A percentile compares a stretch with the other conserved stretches of the same genome.
phyloP scores from a whole-genome alignment of 1,140 invertebrate genomes.

The Drepana arcuata region DNA sequence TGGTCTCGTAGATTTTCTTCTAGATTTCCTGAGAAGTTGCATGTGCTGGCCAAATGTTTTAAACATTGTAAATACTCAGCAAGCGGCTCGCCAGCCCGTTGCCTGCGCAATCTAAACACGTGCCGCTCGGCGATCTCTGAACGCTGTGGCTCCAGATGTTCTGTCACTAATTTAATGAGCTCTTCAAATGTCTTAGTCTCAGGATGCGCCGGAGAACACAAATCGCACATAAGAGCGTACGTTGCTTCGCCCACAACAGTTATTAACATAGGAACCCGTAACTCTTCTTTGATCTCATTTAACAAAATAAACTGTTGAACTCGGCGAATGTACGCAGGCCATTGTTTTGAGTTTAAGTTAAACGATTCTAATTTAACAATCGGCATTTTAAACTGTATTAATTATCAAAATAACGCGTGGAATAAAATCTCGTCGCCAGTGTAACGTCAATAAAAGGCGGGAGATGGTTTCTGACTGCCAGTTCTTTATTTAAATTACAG shows the following conservation, averaged over 20 bases:
- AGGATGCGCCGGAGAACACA: slow-evolving; percentile 21
- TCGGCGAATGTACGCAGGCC: not conserved
- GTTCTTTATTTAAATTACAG: too few species aligned
- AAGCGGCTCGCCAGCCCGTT: slow-evolving; percentile 11
- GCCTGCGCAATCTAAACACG: slow-evolving; percentile 18
- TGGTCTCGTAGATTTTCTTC: slow-evolving; percentile 16
- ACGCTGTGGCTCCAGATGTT: slow-evolving; percentile 16
- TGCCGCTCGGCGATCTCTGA: slow-evolving; percentile 8
- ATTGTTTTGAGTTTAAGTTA: not conserved
- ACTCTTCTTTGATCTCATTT: slow-evolving; percentile 4
- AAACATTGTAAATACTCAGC: slow-evolving; percentile 13
- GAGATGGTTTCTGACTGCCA: too few species aligned
- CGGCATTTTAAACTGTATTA: too few species aligned
- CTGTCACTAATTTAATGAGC: slow-evolving; percentile 17
- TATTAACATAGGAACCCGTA: slow-evolving; percentile 18
- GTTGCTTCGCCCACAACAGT: slow-evolving; percentile 22
- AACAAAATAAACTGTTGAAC: not conserved
- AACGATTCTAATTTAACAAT: too few species aligned
- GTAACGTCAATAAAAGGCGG: too few species aligned
- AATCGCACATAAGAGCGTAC: slow-evolving; percentile 24
- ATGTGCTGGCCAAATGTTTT: slow-evolving; percentile 16
- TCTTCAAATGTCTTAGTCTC: slow-evolving; percentile 17
- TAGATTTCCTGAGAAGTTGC: slow-evolving; percentile 6
- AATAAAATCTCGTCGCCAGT: too few species aligned
- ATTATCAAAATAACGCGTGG: too few species aligned